Evolutionary conservation across 2,113 vertebrate species (phyloP).

Genomic region (Ptilorrhoa leucosticta): DNA sequence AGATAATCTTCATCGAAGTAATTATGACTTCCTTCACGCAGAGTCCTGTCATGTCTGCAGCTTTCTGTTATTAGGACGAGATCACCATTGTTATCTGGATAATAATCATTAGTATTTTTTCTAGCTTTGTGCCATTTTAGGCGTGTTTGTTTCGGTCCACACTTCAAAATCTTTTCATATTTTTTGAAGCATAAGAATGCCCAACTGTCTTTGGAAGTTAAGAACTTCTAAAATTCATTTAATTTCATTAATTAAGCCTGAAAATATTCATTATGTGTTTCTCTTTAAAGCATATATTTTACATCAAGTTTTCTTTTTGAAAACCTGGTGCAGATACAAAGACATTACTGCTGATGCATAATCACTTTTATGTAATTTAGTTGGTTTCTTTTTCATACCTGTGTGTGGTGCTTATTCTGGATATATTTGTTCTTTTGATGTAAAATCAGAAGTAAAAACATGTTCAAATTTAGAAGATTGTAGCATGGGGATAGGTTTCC

Average conservation of each 20-base stretch:
- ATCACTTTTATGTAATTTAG: background rate
- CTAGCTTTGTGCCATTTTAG: background rate
- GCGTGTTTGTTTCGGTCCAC: accelerated
- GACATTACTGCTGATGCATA: background rate
- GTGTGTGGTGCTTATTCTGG: background rate
- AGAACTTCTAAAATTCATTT: background rate
- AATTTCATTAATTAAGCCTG: background rate
- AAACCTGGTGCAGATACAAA: background rate
- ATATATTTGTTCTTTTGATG: background rate
- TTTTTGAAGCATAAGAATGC: background rate
- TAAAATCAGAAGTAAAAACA: background rate
- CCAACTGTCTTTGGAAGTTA: background rate
- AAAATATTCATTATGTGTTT: background rate
- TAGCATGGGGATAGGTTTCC: background rate
- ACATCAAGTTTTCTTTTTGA: background rate
- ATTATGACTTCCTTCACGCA: background rate
- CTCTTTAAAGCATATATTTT: background rate
- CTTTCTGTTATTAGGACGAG: background rate
- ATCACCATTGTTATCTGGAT: background rate
- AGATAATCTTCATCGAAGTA: background rate
- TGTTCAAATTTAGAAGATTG: background rate
- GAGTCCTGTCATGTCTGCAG: background rate
- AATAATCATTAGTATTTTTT: background rate
- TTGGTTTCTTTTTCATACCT: background rate
- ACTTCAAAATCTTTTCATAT: background rate